These are phyloP conservation scores for Tetraneura akinire DNA, from an alignment of 1,140 invertebrate genomes.

Conservation along the genomic window DNA sequence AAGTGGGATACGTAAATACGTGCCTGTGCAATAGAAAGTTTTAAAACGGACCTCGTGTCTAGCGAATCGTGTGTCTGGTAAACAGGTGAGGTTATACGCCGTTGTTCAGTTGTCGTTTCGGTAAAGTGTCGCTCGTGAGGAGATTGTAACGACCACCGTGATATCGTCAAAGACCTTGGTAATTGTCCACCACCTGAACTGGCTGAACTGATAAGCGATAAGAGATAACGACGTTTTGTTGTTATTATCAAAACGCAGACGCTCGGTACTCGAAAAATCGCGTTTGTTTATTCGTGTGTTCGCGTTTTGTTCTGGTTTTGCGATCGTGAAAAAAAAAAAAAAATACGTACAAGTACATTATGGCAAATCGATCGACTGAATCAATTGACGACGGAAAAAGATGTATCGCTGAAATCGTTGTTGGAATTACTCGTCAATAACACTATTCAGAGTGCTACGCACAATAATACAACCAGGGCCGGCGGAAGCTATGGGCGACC, in stretches of 20 bases:
- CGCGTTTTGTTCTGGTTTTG: too few relatives aligned
- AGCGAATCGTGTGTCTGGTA: background rate
- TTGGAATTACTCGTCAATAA: background rate
- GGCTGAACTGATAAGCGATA: background rate
- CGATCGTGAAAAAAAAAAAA: background rate
- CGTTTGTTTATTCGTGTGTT: too few relatives aligned
- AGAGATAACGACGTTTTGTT: background rate
- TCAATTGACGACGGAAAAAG: background rate
- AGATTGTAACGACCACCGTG: too few relatives aligned
- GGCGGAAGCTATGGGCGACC: too few relatives aligned
- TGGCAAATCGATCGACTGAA: background rate
- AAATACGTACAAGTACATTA: background rate
- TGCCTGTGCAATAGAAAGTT: too few relatives aligned
- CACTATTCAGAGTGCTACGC: too few relatives aligned
- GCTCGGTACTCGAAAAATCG: too few relatives aligned
- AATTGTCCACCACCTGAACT: background rate
- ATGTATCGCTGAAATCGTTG: background rate
- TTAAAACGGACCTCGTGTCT: too few relatives aligned
- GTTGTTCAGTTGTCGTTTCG: conserved; percentile 1
- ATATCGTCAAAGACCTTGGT: too few relatives aligned
- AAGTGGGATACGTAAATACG: background rate
- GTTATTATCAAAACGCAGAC: background rate
- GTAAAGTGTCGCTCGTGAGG: conserved; percentile 4
- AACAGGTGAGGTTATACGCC: background rate
- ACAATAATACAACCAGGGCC: too few relatives aligned